These are phyloP conservation scores for Macaca mulatta DNA, from an alignment of 2,113 vertebrate genomes.

Conservation along the genomic window DNA sequence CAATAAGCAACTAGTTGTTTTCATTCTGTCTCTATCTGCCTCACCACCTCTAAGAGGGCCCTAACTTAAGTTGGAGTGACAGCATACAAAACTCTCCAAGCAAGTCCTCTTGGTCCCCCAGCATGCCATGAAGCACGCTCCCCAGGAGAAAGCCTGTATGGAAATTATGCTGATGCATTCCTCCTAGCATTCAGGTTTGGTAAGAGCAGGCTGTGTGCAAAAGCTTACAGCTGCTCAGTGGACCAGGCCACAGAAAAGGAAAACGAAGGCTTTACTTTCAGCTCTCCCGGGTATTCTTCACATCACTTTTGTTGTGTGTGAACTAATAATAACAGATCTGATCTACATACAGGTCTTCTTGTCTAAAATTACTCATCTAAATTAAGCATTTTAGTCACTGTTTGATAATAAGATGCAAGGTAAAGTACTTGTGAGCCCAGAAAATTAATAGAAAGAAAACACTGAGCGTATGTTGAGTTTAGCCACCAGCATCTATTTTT, in stretches of 20 bases:
- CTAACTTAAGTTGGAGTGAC: not conserved
- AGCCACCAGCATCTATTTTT: slow-evolving; percentile 64
- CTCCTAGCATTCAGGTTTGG: not conserved
- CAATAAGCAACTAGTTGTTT: not conserved
- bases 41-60: not conserved
- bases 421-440: slow-evolving; percentile 28
- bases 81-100: not conserved
- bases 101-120: not conserved
- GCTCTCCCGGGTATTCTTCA: not conserved
- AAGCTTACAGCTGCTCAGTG: not conserved
- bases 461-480: slow-evolving; percentile 38
- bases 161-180: not conserved
- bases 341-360: slow-evolving; percentile 48
- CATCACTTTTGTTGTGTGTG: not conserved
- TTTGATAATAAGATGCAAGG: slow-evolving; percentile 63
- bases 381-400: slow-evolving; percentile 47
- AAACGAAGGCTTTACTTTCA: not conserved
- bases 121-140: not conserved
- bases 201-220: not conserved
- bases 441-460: slow-evolving; percentile 67
- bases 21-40: not conserved
- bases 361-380: slow-evolving; percentile 56
- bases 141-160: not conserved
- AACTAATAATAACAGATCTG: slow-evolving; percentile 49
- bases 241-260: not conserved